Conservation (phyloP, 2,888 invertebrate species). For the Caenorhabditis wallacei region DNA sequence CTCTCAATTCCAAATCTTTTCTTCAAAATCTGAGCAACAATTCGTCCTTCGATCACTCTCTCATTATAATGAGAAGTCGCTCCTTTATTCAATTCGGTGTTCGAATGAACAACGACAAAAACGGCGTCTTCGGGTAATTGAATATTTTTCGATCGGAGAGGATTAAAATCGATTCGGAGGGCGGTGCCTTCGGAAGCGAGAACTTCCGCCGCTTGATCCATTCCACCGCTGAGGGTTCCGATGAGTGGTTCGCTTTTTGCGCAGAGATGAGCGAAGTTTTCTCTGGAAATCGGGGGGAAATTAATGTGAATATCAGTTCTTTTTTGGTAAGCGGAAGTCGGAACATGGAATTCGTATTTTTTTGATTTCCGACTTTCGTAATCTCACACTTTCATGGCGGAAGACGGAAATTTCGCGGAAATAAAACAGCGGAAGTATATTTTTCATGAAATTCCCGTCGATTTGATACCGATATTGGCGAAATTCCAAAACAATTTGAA, state of each 20-base stretch:
- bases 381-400: too few relatives aligned
- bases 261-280: constrained; percentile 90
- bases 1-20: constrained; percentile 33
- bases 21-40: constrained; percentile 87
- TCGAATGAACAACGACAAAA: constrained; percentile 95
- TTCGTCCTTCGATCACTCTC: constrained; percentile 94
- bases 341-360: too few relatives aligned
- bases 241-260: constrained; percentile 94
- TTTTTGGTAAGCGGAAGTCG: too few relatives aligned
- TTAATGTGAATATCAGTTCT: too few relatives aligned
- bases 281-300: constrained; percentile 44
- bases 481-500: too few relatives aligned
- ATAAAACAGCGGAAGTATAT: too few relatives aligned
- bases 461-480: too few relatives aligned
- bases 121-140: constrained; percentile 90
- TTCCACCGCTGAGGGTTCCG: constrained; percentile 98
- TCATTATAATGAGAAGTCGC: constrained; percentile 93
- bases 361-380: too few relatives aligned
- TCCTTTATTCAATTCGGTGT: constrained; percentile 90
- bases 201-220: constrained; percentile 99
- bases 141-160: constrained; percentile 86
- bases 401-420: too few relatives aligned
- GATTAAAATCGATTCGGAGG: constrained; percentile 91
- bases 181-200: constrained; percentile 74
- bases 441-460: too few relatives aligned